phyloP scores from a whole-genome alignment of 2,113 vertebrate genomes.

The Dipodomys stephensi region DNA sequence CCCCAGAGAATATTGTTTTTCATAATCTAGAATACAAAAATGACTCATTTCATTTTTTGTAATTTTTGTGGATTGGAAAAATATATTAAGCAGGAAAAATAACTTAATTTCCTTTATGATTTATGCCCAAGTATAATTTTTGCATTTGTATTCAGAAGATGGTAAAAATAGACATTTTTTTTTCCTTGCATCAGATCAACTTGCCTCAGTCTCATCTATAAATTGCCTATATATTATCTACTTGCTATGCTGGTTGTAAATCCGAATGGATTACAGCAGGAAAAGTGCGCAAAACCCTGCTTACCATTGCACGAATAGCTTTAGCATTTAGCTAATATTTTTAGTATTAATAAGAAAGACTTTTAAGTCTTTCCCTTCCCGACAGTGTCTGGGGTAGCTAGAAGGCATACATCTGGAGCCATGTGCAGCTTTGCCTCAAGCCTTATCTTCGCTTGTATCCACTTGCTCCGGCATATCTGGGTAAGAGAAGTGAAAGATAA shows the following conservation, averaged over 20 bases:
- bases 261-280: neutral
- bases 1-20: neutral
- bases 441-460: neutral
- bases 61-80: neutral
- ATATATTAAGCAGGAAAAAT: neutral
- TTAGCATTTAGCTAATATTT: neutral
- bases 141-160: neutral
- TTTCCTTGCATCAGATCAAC: neutral
- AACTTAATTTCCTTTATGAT: neutral
- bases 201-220: neutral
- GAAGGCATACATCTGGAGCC: neutral
- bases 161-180: neutral
- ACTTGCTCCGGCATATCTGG: neutral
- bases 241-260: neutral
- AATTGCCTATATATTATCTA: neutral
- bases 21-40: conserved; percentile 8
- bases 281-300: neutral
- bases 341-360: neutral
- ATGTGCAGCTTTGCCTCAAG: neutral
- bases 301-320: neutral
- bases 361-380: neutral
- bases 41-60: neutral
- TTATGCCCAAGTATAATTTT: neutral
- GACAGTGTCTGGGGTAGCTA: neutral
- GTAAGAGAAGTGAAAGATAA: neutral